These are phyloP conservation scores for Fregata magnificens DNA, from an alignment of 2,113 vertebrate genomes.

Conservation along the genomic window DNA sequence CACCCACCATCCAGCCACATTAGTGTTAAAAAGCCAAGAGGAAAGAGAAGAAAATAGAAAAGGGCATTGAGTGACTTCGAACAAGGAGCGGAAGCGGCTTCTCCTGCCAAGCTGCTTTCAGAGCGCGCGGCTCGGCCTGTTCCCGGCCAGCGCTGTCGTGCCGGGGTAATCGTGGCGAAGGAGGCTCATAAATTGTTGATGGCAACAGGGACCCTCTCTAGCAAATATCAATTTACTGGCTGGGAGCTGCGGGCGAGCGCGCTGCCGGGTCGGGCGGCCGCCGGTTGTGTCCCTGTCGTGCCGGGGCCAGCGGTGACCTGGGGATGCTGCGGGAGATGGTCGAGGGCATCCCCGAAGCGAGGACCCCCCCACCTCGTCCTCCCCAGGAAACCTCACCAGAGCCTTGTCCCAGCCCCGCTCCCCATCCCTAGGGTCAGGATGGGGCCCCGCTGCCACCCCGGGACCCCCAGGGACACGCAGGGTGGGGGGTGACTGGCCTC, in stretches of 20 bases:
- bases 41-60: not conserved
- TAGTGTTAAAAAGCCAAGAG: not conserved
- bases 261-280: not conserved
- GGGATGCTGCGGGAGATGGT: not conserved
- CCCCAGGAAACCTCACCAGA: accelerated
- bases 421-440: not conserved
- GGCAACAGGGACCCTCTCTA: not conserved
- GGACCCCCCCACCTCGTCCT: too few relatives aligned
- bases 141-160: not conserved
- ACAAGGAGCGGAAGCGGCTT: not conserved
- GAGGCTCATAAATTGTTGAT: not conserved
- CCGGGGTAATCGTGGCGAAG: not conserved
- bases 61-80: not conserved
- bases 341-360: accelerated
- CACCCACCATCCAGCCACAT: not conserved
- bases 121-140: not conserved
- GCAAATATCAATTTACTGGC: not conserved
- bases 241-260: not conserved
- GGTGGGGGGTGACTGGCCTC: too few relatives aligned
- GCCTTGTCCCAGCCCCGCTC: not conserved
- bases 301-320: not conserved
- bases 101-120: not conserved
- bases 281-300: not conserved
- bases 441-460: not conserved
- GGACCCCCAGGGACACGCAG: not conserved